Conservation (phyloP, 2,888 invertebrate species). For the Cactoblastis cactorum region DNA sequence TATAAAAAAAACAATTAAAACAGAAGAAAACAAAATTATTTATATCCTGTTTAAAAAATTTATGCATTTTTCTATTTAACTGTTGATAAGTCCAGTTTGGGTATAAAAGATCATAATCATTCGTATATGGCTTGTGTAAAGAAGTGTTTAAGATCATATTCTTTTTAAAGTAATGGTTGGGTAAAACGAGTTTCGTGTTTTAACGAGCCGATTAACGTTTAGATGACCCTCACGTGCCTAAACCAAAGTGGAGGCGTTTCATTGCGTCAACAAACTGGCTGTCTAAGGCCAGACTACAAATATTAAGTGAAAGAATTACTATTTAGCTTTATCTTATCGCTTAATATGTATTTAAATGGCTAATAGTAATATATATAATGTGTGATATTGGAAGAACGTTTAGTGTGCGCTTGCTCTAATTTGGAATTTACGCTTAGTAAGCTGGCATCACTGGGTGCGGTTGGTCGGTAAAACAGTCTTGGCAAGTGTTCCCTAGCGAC, state of each 20-base stretch:
- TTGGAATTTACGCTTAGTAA: background rate
- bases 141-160: background rate
- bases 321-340: background rate
- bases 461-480: constrained; percentile 20
- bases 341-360: background rate
- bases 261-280: background rate
- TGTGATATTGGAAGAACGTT: background rate
- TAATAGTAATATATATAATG: background rate
- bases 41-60: too few relatives aligned
- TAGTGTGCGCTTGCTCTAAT: background rate
- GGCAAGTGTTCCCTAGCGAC: constrained; percentile 7
- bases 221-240: background rate
- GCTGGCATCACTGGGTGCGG: constrained; percentile 16
- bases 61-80: too few relatives aligned
- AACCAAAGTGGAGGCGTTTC: background rate
- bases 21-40: too few relatives aligned
- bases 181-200: background rate
- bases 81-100: too few relatives aligned
- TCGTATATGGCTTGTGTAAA: too few relatives aligned
- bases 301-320: too few relatives aligned
- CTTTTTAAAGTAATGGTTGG: background rate
- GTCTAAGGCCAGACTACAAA: background rate
- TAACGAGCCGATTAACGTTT: background rate
- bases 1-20: too few relatives aligned
- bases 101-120: too few relatives aligned